Evolutionary conservation across 1,140 invertebrate genomes (phyloP), one percentile per base, ranked within the genome.

Genomic region (Agrypnia vestita): DNA sequence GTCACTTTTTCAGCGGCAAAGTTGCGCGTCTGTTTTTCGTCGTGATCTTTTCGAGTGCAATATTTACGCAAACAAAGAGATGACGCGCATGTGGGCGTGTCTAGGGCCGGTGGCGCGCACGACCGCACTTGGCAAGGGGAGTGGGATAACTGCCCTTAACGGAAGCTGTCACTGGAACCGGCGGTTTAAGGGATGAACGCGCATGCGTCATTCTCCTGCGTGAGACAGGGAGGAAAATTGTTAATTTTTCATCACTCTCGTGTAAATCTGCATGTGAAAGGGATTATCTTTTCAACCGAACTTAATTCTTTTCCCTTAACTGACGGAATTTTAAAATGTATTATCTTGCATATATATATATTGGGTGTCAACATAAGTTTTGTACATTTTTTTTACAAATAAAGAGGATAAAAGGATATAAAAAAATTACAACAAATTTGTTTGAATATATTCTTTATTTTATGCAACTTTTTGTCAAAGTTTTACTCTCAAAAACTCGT

Each of bases 31-130:
- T 1, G 8, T 51, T 51, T 51, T 51, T 3, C 1, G 11, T 51
- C 49, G 11, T 51, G 17, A 56, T 17, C 3, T 56, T 56, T 51
- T 4, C 53, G n/a, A 56, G 53, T 56, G 62, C 43, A 35, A 35
- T 35, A 25, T 71, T 71, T 11, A 71, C 67, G 19, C 46, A 49
- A 51, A 71, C 67, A 71, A 71, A 71, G 67, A 51, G 17, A 67
- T 44, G 46, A 15, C 67, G 67, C 17, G 17, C 46, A 7, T 71
- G 67, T 49, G 67, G 67, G 67, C 47, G 67, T 71, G 47, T 17
- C 67, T 71, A 13, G 11, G 10, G 10, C 0, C 3, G 17, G 46
- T 8, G 17, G 21, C 47, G 25, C 46, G 19, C 15, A 51, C 46
- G 67, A 51, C 67, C 19, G 67, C 44, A 4, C 17, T 10, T 7